Base-by-base conservation (phyloP, 2,113 vertebrate genomes). In the Chloebia gouldiae region DNA sequence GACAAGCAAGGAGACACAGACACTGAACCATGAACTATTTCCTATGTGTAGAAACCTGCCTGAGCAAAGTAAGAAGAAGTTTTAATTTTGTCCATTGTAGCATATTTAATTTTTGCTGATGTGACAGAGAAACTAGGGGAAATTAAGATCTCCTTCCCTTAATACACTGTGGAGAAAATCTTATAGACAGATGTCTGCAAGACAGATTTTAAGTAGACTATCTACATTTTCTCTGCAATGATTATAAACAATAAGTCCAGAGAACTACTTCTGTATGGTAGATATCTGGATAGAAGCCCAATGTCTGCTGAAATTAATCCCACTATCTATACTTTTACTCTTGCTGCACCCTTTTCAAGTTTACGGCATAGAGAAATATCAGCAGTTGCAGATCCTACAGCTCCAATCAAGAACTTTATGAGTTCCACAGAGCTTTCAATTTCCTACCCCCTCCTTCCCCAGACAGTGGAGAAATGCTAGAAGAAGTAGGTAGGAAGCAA, bases 401-500 rank as follows among this genome's bases (percentile, higher is more conserved):
- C 18, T 92, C 35, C 44, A 64, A 5, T 47, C 16, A 63, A 72
- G 64, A 66, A 51, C 4, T 53, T 89, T 51, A 8, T 60, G 28
- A 66, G 27, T 59, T 87, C 70, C 27, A 73, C 27, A 80, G 39
- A 45, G 33, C 25, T 59, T 69, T 65, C 8, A 2, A 28, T 51
- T 88, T 82, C 47, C 50, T 76, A 42, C 11, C 17, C 17, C 7
- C 15, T 91, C 12, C 39, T 40, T 87, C 17, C 17, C 19, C 68
- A 86, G 75, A 80, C 71, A 83, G 76, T 39, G 30, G 50, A 77
- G 63, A 91, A 91, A 89, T 44, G 33, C 11, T 95, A 72, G 73
- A 95, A 92, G 81, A 54, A 85, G 63, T 78, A 96, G 94, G 81
- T 96, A 95, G 81, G 76, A 91, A 93, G 76, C 81, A 80, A 93